phyloP scores from a whole-genome alignment of 2,888 invertebrate species.

The Drosophila setosimentum region DNA sequence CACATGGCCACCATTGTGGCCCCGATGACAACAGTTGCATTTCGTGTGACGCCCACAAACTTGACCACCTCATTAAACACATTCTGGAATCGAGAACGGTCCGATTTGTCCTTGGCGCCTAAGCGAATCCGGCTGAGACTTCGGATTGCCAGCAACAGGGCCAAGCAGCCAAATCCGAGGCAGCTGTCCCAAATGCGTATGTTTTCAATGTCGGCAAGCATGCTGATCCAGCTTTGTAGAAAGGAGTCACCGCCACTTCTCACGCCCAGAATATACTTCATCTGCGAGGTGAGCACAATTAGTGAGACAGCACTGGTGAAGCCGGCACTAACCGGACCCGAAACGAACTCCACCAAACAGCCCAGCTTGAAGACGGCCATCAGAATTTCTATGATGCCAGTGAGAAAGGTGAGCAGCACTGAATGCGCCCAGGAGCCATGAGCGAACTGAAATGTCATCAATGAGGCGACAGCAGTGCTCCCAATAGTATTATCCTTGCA shows the following conservation, averaged over 20 bases:
- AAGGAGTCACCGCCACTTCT: slow-evolving; percentile 90
- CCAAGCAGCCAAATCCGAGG: slow-evolving; percentile 91
- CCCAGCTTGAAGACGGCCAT: slow-evolving; percentile 94
- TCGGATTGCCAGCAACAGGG: slow-evolving; percentile 90
- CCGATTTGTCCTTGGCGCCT: slow-evolving; percentile 86
- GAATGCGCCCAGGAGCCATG: slow-evolving; percentile 88
- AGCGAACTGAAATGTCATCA: slow-evolving; percentile 93
- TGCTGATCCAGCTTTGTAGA: slow-evolving; percentile 91
- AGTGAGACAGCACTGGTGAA: slow-evolving; percentile 96
- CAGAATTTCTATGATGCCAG: slow-evolving; percentile 90
- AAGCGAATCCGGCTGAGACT: slow-evolving; percentile 89
- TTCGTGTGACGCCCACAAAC: slow-evolving; percentile 91
- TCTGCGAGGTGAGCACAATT: slow-evolving; percentile 94
- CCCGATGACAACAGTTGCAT: slow-evolving; percentile 91
- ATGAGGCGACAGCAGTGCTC: slow-evolving; percentile 95
- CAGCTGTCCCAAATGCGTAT: slow-evolving; percentile 90
- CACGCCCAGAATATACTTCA: slow-evolving; percentile 93
- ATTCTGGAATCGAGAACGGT: slow-evolving; percentile 85
- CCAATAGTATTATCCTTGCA: slow-evolving; percentile 97
- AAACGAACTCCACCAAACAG: slow-evolving; percentile 95
- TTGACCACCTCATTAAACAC: slow-evolving; percentile 89
- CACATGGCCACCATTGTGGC: slow-evolving; percentile 89
- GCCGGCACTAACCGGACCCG: slow-evolving; percentile 94
- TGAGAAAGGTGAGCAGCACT: slow-evolving; percentile 90
- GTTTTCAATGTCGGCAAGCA: slow-evolving; percentile 88